Evolutionary conservation across 2,113 vertebrate genomes (phyloP).

Genomic region (Cheilinus undulatus): DNA sequence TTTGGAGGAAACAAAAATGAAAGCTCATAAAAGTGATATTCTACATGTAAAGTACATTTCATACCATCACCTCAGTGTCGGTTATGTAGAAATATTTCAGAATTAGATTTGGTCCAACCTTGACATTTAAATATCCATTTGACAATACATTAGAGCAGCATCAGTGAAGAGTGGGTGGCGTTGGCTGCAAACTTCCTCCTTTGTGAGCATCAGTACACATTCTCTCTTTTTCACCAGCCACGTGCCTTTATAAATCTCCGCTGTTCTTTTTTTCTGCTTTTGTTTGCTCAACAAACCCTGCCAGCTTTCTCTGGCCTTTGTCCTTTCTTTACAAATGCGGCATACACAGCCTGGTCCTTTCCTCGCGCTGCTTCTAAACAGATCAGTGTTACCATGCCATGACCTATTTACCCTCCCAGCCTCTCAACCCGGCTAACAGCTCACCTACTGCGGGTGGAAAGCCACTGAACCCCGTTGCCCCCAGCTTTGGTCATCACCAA

Average conservation of each 20-base stretch:
- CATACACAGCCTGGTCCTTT: slow-evolving; percentile 38
- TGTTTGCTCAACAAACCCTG: slow-evolving; percentile 7
- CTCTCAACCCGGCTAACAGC: slow-evolving; percentile 52
- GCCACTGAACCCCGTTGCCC: slow-evolving; percentile 59
- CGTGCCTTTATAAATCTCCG: slow-evolving; percentile 3
- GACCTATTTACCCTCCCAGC: slow-evolving; percentile 59
- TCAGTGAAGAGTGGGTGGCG: neutral
- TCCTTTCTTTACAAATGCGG: slow-evolving; percentile 39
- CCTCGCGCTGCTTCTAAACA: slow-evolving; percentile 51
- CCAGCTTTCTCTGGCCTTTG: slow-evolving; percentile 40
- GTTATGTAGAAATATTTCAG: too few relatives aligned
- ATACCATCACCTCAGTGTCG: too few relatives aligned
- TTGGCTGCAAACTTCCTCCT: neutral
- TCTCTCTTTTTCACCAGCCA: slow-evolving; percentile 8
- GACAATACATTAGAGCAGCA: neutral
- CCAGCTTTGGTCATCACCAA: slow-evolving; percentile 47
- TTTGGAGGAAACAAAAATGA: too few relatives aligned
- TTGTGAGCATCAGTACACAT: neutral
- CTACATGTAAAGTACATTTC: too few relatives aligned
- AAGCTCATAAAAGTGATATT: too few relatives aligned
- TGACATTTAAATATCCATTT: too few relatives aligned
- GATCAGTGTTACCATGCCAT: slow-evolving; percentile 64
- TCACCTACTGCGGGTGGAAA: slow-evolving; percentile 55
- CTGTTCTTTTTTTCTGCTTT: slow-evolving; percentile 44
- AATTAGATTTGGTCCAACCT: too few relatives aligned